Evolutionary conservation across 1,140 invertebrate species (phyloP), one percentile per base, ranked within the genome.

Genomic region (Caenorhabditis tropicalis): DNA sequence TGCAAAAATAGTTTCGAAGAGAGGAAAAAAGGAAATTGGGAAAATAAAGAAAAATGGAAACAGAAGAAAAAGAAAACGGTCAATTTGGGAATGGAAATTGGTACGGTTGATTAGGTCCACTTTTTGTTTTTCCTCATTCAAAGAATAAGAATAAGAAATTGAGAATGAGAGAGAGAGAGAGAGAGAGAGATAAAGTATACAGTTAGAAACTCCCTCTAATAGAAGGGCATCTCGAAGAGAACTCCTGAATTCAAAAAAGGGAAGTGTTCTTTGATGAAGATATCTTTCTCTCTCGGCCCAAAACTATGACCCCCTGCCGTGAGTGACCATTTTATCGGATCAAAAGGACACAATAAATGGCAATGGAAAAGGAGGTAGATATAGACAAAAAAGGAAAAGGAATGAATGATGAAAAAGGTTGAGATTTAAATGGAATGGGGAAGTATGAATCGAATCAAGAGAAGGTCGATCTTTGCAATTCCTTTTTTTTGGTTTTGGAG

Each of bases 71-170:
- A 46, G 19, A 16, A 46, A 46, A 46, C 19, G 43, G 43, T n/a
- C n/a, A n/a, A n/a, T n/a, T n/a, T n/a, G 21, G 49, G 21, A 51
- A n/a, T 51, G 7, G 65, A 74, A 74, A 74, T 74, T 74, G 19
- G 65, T 74, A 43, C 65, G 65, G 65, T 74, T 74, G 65, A 74
- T 74, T 74, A 74, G 65, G 65, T 74, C 65, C 65, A 74, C 33
- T 74, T 74, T 74, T 65, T 74, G 33, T 24, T 74, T 15, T 29
- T 15, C 9, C 9, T 24, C 10, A 16, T 56, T 51, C 53, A n/a
- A 27, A 10, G 10, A 56, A 56, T 21, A 10, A 10, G 53, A 51
- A n/a, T 19, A n/a, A n/a, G 21, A 27, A 56, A n/a, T 21, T 0
- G 53, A 56, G 7, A 56, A 56, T n/a, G 19, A 7, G 5, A 56